These are phyloP conservation scores for Melanotus villosus DNA, from an alignment of 2,888 invertebrate species.

Conservation along the genomic window DNA sequence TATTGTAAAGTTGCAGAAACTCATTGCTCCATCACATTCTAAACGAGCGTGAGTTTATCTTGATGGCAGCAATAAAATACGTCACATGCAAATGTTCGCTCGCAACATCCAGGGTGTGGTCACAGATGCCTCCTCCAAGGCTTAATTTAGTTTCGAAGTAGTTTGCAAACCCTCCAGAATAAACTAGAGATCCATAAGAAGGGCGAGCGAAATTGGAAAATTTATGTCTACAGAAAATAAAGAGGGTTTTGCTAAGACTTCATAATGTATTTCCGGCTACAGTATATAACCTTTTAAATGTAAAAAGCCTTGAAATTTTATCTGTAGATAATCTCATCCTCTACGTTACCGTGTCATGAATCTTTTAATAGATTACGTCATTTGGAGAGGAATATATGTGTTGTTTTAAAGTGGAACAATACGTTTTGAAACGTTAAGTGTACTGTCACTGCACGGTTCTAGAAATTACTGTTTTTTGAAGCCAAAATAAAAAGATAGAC, in stretches of 20 bases:
- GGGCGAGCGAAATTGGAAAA: constrained; percentile 67
- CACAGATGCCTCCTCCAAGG: constrained; percentile 69
- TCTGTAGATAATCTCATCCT: constrained; percentile 37
- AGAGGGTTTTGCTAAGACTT: constrained; percentile 62
- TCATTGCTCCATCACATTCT: constrained; percentile 58
- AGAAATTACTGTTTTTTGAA: too few relatives aligned
- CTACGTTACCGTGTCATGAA: constrained; percentile 23
- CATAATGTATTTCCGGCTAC: constrained; percentile 56
- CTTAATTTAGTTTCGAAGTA: constrained; percentile 69
- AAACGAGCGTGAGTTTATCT: constrained; percentile 61
- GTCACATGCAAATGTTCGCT: constrained; percentile 69
- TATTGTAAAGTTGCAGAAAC: constrained; percentile 56
- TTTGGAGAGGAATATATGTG: constrained; percentile 1
- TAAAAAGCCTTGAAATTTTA: constrained; percentile 36
- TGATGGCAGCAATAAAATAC: constrained; percentile 69
- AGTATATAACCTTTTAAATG: constrained; percentile 52
- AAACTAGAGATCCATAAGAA: constrained; percentile 62
- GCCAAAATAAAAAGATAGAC: too few relatives aligned
- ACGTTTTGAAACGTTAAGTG: too few relatives aligned
- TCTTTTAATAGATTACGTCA: constrained; percentile 32
- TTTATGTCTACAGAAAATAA: constrained; percentile 66
- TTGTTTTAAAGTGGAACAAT: not conserved
- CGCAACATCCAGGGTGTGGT: constrained; percentile 68
- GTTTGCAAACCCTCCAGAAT: constrained; percentile 65
- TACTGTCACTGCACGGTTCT: too few relatives aligned